Evolutionary conservation across 1,140 invertebrate species (phyloP), one percentile per base, ranked within the genome.

Genomic region (Phocides pigmalion): DNA sequence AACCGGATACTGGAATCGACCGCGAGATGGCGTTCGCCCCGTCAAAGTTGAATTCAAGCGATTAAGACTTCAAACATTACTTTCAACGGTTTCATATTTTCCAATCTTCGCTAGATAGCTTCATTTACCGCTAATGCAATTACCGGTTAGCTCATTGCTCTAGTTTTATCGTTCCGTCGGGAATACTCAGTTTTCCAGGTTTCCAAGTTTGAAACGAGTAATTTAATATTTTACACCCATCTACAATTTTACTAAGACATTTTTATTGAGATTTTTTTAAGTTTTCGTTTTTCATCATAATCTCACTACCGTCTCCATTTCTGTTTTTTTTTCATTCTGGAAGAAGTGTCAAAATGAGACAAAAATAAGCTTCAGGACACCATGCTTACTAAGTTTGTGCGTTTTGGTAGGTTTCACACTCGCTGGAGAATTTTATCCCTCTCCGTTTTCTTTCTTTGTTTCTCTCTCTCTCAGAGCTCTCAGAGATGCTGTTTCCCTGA

Each of bases 31-130:
- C 72, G 50, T 39, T 44, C 15, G 79, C 58, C 68, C 46, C 68
- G 74, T 71, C 71, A 68, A 80, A 84, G 74, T 84, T 86, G 64
- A 76, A 79, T 74, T 82, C 80, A 74, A 72, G 68, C 70, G 70
- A 72, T 81, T 78, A 82, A 73, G 71, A 83, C 74, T 82, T 74
- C 53, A 64, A 44, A 67, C 72, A 70, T 80, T 79, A 78, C 63
- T 74, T 76, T 73, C 69, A 68, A 66, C 50, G 64, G 58, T 65
- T 54, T 67, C 58, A 53, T 62, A 68, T 63, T 61, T 61, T 61
- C 56, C 56, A 70, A 64, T 67, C 59, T 65, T 68, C 58, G 64
- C 41, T 11, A 22, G 56, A 47, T 61, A 61, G 42, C 56, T 28
- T 61, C 56, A 49, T 61, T 61, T 61, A 61, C 2, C 16, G 42